Conservation (phyloP, 2,888 invertebrate genomes). For the Meandrusa payeni region DNA sequence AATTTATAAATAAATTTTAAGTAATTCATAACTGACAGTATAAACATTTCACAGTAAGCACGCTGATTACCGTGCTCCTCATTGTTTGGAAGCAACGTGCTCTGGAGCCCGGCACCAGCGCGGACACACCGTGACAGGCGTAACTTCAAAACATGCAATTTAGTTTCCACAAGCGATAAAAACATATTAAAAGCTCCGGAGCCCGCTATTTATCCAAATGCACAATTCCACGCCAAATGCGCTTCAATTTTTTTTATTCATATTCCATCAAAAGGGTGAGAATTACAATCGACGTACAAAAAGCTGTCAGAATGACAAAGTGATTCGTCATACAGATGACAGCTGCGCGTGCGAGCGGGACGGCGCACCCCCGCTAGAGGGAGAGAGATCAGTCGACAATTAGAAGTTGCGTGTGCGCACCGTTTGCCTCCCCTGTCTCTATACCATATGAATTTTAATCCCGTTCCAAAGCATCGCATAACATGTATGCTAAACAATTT, state of each 20-base stretch:
- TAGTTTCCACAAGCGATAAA: constrained; percentile 5
- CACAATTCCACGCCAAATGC: constrained; percentile 20
- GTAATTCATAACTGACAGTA: too few relatives aligned
- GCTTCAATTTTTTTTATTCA: constrained; percentile 24
- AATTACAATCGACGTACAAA: constrained; percentile 64
- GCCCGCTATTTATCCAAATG: constrained; percentile 14
- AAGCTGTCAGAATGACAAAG: constrained; percentile 75
- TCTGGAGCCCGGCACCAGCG: too few relatives aligned
- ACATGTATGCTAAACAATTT: constrained; percentile 17
- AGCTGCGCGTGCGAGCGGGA: constrained; percentile 57
- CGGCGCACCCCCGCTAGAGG: constrained; percentile 24
- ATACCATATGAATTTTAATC: constrained; percentile 15
- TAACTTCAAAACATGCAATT: constrained; percentile 7
- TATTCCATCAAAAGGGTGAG: constrained; percentile 61
- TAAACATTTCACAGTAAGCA: too few relatives aligned
- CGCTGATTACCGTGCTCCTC: too few relatives aligned
- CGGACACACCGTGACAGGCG: too few relatives aligned
- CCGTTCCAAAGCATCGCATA: constrained; percentile 12
- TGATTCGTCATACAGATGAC: constrained; percentile 75
- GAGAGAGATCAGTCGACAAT: constrained; percentile 47
- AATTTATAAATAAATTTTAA: too few relatives aligned
- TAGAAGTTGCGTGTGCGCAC: constrained; percentile 25
- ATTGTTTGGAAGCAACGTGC: too few relatives aligned
- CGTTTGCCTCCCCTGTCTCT: constrained; percentile 4
- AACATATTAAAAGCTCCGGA: background rate